phyloP scores from a whole-genome alignment of 1,140 invertebrate species.

The Drosophila subpulchrella region DNA sequence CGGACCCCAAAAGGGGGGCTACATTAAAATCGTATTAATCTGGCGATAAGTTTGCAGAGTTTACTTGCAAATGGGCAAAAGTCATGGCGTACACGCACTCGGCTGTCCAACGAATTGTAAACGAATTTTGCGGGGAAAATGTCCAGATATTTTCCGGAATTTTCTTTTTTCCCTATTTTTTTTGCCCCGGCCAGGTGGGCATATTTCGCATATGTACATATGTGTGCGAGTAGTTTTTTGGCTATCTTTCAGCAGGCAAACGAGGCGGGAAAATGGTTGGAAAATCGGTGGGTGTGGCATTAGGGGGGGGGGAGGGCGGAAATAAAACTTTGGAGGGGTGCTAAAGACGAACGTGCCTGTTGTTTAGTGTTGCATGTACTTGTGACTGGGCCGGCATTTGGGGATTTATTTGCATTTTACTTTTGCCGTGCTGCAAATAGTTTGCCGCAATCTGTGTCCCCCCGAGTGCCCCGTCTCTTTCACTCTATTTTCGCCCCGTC shows the following conservation, averaged over 20 bases:
- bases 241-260: slow-evolving; percentile 72
- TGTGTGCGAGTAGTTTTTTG: slow-evolving; percentile 15
- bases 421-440: slow-evolving; percentile 65
- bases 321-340: slow-evolving; percentile 2
- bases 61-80: slow-evolving; percentile 10
- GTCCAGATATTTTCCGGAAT: slow-evolving; percentile 30
- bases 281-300: slow-evolving; percentile 20
- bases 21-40: slow-evolving; percentile 34
- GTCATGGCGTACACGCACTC: slow-evolving; percentile 14
- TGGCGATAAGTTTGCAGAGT: slow-evolving; percentile 5
- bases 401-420: slow-evolving; percentile 81
- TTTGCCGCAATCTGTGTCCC: slow-evolving; percentile 77
- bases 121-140: slow-evolving; percentile 24
- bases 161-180: slow-evolving; percentile 6
- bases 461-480: neutral
- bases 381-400: slow-evolving; percentile 55
- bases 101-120: slow-evolving; percentile 39
- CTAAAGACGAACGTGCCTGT: slow-evolving; percentile 55
- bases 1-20: slow-evolving; percentile 11
- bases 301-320: neutral
- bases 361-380: slow-evolving; percentile 72
- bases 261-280: slow-evolving; percentile 56
- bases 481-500: neutral
- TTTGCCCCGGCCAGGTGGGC: slow-evolving; percentile 38
- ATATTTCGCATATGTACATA: slow-evolving; percentile 61